Evolutionary conservation across 35 echinoderm and acorn worm species (phyloP).

Genomic region (Patiria miniata): DNA sequence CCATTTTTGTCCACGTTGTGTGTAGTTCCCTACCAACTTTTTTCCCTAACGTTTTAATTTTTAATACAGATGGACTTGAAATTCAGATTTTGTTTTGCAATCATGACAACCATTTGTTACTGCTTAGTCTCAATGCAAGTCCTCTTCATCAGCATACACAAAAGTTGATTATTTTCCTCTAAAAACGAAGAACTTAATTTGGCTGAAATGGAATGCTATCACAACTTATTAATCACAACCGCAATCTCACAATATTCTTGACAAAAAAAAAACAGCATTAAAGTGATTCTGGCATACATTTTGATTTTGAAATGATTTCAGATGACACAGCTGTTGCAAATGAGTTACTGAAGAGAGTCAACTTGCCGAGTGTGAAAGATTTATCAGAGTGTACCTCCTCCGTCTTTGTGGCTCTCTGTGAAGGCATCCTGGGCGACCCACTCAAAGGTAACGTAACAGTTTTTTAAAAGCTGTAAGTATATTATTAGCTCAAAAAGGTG

Average conservation of each 20-base stretch:
- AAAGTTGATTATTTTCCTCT: background rate
- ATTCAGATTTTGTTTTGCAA: too few relatives aligned
- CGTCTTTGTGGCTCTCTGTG: slow-evolving; percentile 68
- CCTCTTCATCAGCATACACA: background rate
- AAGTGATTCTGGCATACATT: too few relatives aligned
- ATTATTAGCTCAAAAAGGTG: too few relatives aligned
- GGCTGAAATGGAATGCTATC: background rate
- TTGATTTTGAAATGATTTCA: background rate
- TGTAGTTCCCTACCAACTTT: too few relatives aligned
- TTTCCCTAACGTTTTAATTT: too few relatives aligned
- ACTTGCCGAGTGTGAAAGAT: slow-evolving; percentile 45
- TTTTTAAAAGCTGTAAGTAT: too few relatives aligned
- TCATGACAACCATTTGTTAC: too few relatives aligned
- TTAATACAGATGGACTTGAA: too few relatives aligned
- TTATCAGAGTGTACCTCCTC: slow-evolving; percentile 66
- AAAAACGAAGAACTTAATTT: background rate
- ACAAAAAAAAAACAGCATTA: background rate
- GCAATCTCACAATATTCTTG: background rate
- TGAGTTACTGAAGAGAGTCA: slow-evolving; percentile 68
- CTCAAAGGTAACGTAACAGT: slow-evolving; percentile 44
- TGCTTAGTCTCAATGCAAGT: too few relatives aligned
- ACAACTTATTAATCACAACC: background rate
- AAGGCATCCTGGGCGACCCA: slow-evolving; percentile 83
- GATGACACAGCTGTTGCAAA: slow-evolving; percentile 67
- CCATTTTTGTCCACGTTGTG: too few relatives aligned